Base-by-base conservation (phyloP, 2,888 invertebrate genomes). In the Temnothorax rugatulus region DNA sequence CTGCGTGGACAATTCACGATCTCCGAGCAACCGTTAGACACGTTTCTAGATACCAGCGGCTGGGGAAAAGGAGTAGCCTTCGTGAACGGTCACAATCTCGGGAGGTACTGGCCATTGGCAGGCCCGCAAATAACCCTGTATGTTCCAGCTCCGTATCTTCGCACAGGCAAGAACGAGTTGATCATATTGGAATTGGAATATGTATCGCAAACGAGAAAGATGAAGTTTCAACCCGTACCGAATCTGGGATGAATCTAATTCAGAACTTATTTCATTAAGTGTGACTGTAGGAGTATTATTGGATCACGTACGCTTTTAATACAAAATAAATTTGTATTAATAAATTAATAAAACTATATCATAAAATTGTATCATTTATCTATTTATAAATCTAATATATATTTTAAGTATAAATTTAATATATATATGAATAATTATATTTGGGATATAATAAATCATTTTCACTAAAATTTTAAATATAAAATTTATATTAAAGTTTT, bases 41-140 rank as follows among this genome's bases (percentile, higher is more conserved):
- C 98, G 0, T 98, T 96, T 93, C 92, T 98, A 15, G 97, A 97
- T 92, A 96, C 97, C 90, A 95, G 96, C 61, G 96, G 96, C n/a
- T 99, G 99, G 99, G 96, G 96, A 76, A 98, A 98, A 96, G 99
- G 99, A 2, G 96, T 97, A 84, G 97, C 97, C 0, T 97, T 98
- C 94, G 95, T 99, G 0, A 99, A 99, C 93, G 98, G 97, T 0
- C 96, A 97, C 92, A 98, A 98, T 93, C 95, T 99, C 34, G 99
- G 99, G 0, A 96, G 99, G 63, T 98, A 98, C 94, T 98, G 98
- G 97, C 97, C 97, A 0, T 93, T 96, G 0, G 96, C 96, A 59
- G 98, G 99, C 0, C 99, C 99, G 0, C 97, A 98, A 94, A 96
- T 97, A 84, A 98, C 98, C 0, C 95, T 98, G 0, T 99, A 98